Conservation (phyloP, 2,797 vertebrate species). For the Euthynnus affinis region DNA sequence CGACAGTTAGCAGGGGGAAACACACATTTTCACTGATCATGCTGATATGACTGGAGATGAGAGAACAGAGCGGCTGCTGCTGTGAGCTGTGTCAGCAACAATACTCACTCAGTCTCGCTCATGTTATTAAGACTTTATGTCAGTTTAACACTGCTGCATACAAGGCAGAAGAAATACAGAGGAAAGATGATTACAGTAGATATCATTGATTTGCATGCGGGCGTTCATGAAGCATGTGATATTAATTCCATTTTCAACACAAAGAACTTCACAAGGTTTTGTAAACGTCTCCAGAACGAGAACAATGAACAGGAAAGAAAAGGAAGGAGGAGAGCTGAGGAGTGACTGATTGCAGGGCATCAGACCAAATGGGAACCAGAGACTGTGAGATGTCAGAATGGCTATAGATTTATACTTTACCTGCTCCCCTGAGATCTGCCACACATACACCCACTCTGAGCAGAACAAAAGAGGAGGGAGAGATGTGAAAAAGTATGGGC, state of each 20-base stretch:
- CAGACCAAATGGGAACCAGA: slow-evolving; percentile 83
- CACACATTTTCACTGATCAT: slow-evolving; percentile 72
- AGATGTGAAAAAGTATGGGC: slow-evolving; percentile 68
- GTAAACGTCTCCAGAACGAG: slow-evolving; percentile 49
- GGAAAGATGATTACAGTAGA: slow-evolving; percentile 24
- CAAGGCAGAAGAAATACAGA: slow-evolving; percentile 32
- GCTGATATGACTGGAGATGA: slow-evolving; percentile 69
- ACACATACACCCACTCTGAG: slow-evolving; percentile 70
- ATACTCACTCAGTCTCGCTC: slow-evolving; percentile 36
- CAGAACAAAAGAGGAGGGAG: slow-evolving; percentile 69
- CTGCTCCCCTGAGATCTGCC: slow-evolving; percentile 76
- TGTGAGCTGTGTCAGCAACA: slow-evolving; percentile 65
- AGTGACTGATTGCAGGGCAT: slow-evolving; percentile 78
- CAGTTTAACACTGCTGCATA: slow-evolving; percentile 38
- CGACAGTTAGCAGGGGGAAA: slow-evolving; percentile 65
- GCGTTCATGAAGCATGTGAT: slow-evolving; percentile 46
- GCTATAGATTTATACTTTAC: slow-evolving; percentile 79
- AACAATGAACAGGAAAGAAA: slow-evolving; percentile 59
- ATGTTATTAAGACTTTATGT: slow-evolving; percentile 51
- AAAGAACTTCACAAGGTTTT: slow-evolving; percentile 43
- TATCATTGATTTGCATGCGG: slow-evolving; percentile 39
- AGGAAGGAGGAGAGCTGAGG: slow-evolving; percentile 44
- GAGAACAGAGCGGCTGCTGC: slow-evolving; percentile 52
- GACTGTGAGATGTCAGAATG: slow-evolving; percentile 75
- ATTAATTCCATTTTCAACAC: slow-evolving; percentile 33